Base-by-base conservation (phyloP, 2,888 invertebrate species). In the Eupithecia dodoneata region DNA sequence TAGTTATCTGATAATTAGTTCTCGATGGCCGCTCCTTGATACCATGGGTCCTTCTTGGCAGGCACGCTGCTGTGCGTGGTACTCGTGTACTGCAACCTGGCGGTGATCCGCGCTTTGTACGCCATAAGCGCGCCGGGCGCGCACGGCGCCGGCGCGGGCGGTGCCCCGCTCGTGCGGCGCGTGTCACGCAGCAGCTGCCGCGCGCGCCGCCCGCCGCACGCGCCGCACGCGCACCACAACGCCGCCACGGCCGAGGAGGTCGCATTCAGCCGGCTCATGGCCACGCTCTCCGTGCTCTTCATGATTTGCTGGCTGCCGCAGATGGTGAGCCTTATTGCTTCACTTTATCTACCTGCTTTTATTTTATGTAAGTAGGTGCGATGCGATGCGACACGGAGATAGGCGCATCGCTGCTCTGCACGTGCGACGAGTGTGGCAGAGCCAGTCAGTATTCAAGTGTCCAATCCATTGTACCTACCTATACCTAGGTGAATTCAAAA, bases 251-350 rank as follows among this genome's bases (percentile, higher is more conserved):
- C 97, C 1, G 98, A 98, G 88, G 98, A 98, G 91, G 96, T 98
- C 73, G 97, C 98, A 79, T 98, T 98, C 91, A 98, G 98, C 83
- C 96, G 97, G 84, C 96, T 98, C 67, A 98, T 98, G 98, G 97
- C 97, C 2, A 96, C 97, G 73, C 96, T 98, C 66, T 98, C 98
- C 81, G 96, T 98, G 81, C 96, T 97, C 47, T 98, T 98, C 90
- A 97, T 98, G 86, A 93, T 97, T 67, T 98, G 98, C 92, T 98
- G 98, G 98, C 95, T 98, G 93, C 98, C 98, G 44, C 98, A 98
- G 92, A 97, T 98, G 97, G 98, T 98, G 88, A 95, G 42, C 15
- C 42, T 3, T 15, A 41, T 4, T n/a, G 18, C 63, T 30, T 66
- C 66, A 2, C 30, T 10, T 4, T 10, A 63, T 10, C 12, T 49